phyloP scores from a whole-genome alignment of 1,140 invertebrate species.

The Pentalonia nigronervosa region DNA sequence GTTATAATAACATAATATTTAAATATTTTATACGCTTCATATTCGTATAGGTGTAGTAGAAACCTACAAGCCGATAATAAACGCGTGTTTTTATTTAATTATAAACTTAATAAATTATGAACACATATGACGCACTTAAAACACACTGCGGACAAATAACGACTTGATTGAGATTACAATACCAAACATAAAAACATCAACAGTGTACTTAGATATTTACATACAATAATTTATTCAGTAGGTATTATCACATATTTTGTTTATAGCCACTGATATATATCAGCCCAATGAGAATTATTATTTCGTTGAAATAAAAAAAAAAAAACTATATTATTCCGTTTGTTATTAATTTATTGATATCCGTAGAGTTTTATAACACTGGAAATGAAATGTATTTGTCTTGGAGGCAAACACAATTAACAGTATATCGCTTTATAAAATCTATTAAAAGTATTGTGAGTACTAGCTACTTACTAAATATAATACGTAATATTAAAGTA shows the following conservation, averaged over 20 bases:
- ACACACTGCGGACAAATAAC: background rate
- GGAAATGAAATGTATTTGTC: background rate
- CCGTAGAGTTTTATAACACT: background rate
- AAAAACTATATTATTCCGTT: background rate
- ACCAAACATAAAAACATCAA: background rate
- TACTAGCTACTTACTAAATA: background rate
- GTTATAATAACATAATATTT: background rate
- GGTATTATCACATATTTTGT: background rate
- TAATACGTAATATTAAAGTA: background rate
- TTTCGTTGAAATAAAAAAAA: background rate
- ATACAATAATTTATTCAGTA: background rate
- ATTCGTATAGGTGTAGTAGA: background rate
- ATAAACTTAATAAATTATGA: background rate
- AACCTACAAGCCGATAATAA: background rate
- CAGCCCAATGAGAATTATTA: background rate
- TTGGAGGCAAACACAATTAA: background rate
- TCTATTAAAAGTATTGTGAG: background rate
- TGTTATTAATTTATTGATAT: background rate
- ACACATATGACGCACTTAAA: background rate
- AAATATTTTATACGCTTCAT: background rate
- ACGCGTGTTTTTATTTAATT: background rate
- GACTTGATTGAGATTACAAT: slow-evolving; percentile 10
- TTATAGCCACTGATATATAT: background rate
- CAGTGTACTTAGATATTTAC: background rate
- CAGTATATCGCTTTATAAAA: background rate